Conservation (phyloP, 2,113 vertebrate genomes). For the Emydocephalus ijimae region DNA sequence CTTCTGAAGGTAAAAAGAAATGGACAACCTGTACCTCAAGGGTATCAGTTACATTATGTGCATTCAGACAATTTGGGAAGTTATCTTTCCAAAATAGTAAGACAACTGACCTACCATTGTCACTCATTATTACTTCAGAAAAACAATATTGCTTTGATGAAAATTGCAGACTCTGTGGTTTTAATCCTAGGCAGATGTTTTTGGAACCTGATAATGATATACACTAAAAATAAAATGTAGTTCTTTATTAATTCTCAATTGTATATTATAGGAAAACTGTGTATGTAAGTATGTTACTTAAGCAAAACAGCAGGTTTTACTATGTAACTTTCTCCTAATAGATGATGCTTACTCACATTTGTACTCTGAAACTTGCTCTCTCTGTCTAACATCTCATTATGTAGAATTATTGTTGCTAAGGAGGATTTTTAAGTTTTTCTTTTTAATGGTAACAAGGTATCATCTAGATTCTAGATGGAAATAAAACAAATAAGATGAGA, state of each 20-base stretch:
- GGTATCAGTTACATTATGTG: conserved; percentile 51
- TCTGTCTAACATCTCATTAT: background rate
- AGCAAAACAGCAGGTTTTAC: background rate
- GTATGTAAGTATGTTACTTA: background rate
- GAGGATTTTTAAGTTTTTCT: background rate
- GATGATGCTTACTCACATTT: background rate
- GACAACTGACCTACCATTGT: conserved; percentile 48
- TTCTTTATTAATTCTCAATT: background rate
- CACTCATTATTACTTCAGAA: conserved; percentile 48
- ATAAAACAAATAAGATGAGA: background rate
- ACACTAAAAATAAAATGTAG: background rate
- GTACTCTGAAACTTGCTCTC: background rate
- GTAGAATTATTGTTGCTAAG: background rate
- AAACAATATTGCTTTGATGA: background rate
- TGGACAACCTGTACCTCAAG: conserved; percentile 52
- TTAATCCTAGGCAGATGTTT: background rate
- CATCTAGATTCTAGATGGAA: background rate
- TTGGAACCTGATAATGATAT: background rate
- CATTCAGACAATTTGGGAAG: conserved; percentile 39
- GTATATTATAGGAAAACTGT: background rate
- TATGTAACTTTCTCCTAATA: background rate
- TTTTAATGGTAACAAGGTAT: background rate
- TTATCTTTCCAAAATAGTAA: conserved; percentile 49
- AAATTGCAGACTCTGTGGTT: background rate
- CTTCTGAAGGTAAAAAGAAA: conserved; percentile 59